phyloP scores from a whole-genome alignment of 2,888 invertebrate species.

The Cantharis lateralis region DNA sequence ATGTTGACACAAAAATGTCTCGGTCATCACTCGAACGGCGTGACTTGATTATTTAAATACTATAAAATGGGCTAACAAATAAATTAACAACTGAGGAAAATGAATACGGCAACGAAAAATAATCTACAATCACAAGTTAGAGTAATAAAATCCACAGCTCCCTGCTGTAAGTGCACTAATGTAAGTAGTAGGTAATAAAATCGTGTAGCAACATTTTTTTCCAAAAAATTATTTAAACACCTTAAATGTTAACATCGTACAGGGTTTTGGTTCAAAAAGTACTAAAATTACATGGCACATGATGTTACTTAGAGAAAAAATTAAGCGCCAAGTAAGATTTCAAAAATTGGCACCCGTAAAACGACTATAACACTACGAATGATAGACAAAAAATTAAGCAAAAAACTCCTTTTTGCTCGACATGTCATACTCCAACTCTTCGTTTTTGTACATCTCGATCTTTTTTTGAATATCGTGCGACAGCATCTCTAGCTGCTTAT shows the following conservation, averaged over 20 bases:
- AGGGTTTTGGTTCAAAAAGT: not conserved
- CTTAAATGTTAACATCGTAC: not conserved
- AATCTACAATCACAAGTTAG: not conserved
- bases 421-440: conserved; percentile 88
- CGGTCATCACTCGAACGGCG: not conserved
- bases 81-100: not conserved
- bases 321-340: not conserved
- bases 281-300: not conserved
- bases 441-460: conserved; percentile 93
- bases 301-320: not conserved
- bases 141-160: conserved; percentile 15
- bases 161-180: conserved; percentile 8
- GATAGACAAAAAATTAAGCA: conserved; percentile 61
- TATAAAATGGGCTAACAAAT: not conserved
- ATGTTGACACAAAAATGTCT: conserved; percentile 18
- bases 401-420: conserved; percentile 89
- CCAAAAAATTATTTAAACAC: not conserved
- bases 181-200: not conserved
- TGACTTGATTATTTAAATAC: not conserved
- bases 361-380: conserved; percentile 5
- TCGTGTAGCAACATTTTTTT: not conserved
- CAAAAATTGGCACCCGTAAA: not conserved
- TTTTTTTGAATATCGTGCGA: conserved; percentile 87
- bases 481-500: conserved; percentile 89
- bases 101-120: not conserved